Conservation (phyloP, 2,888 invertebrate species). For the Tiliacea citrago region DNA sequence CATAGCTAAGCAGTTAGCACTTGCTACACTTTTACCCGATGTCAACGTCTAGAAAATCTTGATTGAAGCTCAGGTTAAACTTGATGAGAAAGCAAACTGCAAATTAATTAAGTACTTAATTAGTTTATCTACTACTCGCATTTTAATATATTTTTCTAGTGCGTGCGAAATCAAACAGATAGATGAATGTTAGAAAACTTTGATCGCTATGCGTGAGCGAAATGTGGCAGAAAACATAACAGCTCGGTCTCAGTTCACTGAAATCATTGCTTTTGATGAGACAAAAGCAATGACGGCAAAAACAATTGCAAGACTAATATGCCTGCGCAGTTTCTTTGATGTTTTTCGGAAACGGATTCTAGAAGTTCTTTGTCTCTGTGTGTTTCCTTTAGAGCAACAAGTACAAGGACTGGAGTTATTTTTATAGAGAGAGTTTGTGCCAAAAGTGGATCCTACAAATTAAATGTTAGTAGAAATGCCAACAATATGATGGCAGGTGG, state of each 20-base stretch:
- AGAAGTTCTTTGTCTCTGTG: conserved; percentile 10
- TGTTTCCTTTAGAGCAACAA: conserved; percentile 42
- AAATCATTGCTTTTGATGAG: conserved; percentile 36
- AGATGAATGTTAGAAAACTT: conserved; percentile 40
- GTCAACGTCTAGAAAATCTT: conserved; percentile 58
- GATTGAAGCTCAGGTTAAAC: conserved; percentile 54
- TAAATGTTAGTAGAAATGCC: conserved; percentile 4
- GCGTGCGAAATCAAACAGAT: conserved; percentile 35
- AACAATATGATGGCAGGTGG: conserved; percentile 40
- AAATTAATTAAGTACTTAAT: conserved; percentile 45
- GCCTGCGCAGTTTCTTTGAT: conserved; percentile 5
- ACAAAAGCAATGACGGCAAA: conserved; percentile 40
- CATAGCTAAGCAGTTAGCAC: conserved; percentile 51
- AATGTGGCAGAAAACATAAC: conserved; percentile 31
- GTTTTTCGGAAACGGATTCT: conserved; percentile 21
- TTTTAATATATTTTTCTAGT: conserved; percentile 25
- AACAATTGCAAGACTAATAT: conserved; percentile 33
- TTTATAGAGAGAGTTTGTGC: conserved; percentile 43
- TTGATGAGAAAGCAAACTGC: conserved; percentile 58
- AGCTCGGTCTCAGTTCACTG: conserved; percentile 18
- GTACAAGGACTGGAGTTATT: conserved; percentile 53
- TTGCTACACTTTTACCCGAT: conserved; percentile 67
- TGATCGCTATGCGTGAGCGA: conserved; percentile 33
- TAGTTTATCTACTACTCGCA: conserved; percentile 13
- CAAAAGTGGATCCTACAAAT: conserved; percentile 42